phyloP scores from a whole-genome alignment of 2,113 vertebrate species.

The Puma concolor region DNA sequence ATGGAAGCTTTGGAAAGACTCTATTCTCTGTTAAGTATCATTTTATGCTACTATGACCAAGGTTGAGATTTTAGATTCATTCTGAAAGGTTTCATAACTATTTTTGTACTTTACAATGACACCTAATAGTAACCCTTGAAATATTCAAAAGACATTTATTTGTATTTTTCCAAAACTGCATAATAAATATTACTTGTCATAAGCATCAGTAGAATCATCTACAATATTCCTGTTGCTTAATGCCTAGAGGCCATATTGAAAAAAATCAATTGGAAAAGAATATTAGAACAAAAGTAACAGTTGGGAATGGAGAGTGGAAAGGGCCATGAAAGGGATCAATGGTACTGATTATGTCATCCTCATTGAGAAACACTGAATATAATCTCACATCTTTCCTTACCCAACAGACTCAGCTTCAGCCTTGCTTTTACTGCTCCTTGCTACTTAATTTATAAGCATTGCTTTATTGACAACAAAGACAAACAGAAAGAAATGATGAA shows the following conservation, averaged over 20 bases:
- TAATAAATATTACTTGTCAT: constrained; percentile 2
- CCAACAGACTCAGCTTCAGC: background rate
- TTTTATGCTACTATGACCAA: background rate
- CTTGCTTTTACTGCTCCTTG: background rate
- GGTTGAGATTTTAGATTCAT: background rate
- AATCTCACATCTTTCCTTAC: background rate
- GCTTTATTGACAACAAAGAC: constrained; percentile 23
- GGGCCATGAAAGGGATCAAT: too few relatives aligned
- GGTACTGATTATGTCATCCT: background rate
- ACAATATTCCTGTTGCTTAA: background rate
- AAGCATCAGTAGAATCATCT: background rate
- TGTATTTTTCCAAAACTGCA: background rate
- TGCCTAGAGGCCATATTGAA: background rate
- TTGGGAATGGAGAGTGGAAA: background rate
- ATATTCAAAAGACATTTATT: constrained; percentile 20
- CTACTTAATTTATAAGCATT: background rate
- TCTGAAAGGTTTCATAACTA: constrained; percentile 1
- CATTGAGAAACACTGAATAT: background rate
- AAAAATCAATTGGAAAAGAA: background rate
- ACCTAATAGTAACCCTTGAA: background rate
- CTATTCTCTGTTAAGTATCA: background rate
- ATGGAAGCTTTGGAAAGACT: background rate
- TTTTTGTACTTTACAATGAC: background rate
- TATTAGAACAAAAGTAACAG: background rate
- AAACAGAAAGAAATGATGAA: background rate